These are phyloP conservation scores for Merodon equestris DNA, from an alignment of 2,888 invertebrate genomes.

Conservation along the genomic window DNA sequence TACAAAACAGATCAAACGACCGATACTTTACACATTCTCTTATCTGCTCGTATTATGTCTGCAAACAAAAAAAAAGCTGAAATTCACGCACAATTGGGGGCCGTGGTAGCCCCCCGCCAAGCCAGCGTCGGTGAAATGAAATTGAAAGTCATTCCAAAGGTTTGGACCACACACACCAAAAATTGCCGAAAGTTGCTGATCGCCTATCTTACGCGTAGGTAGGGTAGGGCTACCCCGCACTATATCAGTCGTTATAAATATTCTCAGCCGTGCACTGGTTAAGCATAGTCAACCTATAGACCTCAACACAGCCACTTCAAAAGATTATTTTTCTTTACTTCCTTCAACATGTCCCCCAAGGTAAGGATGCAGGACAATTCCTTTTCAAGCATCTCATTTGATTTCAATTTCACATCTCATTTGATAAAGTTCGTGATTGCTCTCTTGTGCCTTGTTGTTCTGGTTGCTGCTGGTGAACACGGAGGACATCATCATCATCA, in stretches of 20 bases:
- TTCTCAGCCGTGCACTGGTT: slow-evolving; percentile 29
- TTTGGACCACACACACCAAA: slow-evolving; percentile 17
- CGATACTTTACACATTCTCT: neutral
- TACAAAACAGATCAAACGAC: neutral
- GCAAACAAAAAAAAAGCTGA: slow-evolving; percentile 24
- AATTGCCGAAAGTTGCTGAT: slow-evolving; percentile 1
- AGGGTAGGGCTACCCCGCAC: slow-evolving; percentile 21
- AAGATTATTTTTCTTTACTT: no score
- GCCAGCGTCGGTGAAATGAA: slow-evolving; percentile 23
- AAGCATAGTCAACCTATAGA: slow-evolving; percentile 52
- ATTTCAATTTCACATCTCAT: neutral
- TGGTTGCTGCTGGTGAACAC: slow-evolving; percentile 54
- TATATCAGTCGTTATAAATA: slow-evolving; percentile 62
- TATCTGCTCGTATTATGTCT: neutral
- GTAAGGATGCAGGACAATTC: slow-evolving; percentile 52
- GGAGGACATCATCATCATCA: no score
- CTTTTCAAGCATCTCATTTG: neutral
- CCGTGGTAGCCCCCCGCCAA: slow-evolving; percentile 9
- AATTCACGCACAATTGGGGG: slow-evolving; percentile 40
- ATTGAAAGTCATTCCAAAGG: slow-evolving; percentile 50
- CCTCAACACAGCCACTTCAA: slow-evolving; percentile 45
- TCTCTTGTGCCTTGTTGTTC: slow-evolving; percentile 40
- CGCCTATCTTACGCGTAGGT: neutral
- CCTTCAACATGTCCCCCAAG: slow-evolving; percentile 61
- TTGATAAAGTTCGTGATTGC: slow-evolving; percentile 43